Conservation (phyloP, 2,797 vertebrate genomes). For the Pseudochirops corinnae region DNA sequence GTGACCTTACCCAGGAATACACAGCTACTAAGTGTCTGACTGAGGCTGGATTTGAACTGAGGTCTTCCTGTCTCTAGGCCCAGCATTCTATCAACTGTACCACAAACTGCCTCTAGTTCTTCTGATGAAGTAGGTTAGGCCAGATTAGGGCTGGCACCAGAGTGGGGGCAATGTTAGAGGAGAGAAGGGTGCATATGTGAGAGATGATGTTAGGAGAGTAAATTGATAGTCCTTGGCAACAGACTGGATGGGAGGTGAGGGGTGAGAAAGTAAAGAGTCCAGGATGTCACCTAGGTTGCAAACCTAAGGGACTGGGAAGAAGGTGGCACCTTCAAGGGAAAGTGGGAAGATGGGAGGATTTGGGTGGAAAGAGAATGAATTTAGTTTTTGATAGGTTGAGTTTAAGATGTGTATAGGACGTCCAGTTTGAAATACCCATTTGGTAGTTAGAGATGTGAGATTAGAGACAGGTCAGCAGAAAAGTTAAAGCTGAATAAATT, state of each 20-base stretch:
- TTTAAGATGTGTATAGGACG: background rate
- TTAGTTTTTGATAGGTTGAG: background rate
- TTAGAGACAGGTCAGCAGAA: background rate
- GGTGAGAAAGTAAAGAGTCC: background rate
- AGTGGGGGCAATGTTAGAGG: background rate
- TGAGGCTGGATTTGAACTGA: background rate
- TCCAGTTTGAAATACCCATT: background rate
- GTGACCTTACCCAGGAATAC: background rate
- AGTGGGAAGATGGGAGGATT: background rate
- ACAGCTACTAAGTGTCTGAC: background rate
- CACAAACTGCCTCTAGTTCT: background rate
- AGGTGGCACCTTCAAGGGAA: background rate
- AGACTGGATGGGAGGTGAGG: background rate
- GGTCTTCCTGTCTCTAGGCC: background rate
- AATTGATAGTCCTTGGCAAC: background rate
- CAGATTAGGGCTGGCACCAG: background rate
- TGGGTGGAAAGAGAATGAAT: background rate
- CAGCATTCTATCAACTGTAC: background rate
- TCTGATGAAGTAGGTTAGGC: background rate
- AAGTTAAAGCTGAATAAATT: background rate
- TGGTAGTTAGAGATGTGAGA: background rate
- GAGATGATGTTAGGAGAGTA: background rate
- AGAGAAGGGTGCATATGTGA: background rate
- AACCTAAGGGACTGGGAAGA: background rate
- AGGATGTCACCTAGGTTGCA: background rate